Base-by-base conservation (phyloP, 2,888 invertebrate species). In the Sphaerophoria taeniata region DNA sequence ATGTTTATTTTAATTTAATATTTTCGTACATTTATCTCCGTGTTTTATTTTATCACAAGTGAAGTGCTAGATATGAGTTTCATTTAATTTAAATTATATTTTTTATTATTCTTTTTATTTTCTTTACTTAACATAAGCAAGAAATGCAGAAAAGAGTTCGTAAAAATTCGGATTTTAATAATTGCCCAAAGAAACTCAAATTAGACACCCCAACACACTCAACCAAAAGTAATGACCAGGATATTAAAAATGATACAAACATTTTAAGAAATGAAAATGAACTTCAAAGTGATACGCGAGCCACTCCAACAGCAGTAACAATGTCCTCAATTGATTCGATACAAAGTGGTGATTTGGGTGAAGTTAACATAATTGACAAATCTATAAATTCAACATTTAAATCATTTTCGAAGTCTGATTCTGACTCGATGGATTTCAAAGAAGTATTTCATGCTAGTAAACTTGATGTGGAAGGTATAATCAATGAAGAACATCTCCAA, bases 71-170 rank as follows among this genome's bases (percentile, higher is more conserved):
- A 49, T 14, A 34, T 16, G 49, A 65, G 16, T 36, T 16, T 5
- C 12, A 34, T 76, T 83, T 83, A 73, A 78, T 73, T 81, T 81
- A n/a, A 69, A 67, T 16, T 84, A 71, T 73, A 69, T 75, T 70
- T 72, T 60, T 34, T 39, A 53, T 43, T 60, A 33, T 60, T 49
- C 63, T 77, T 76, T 24, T 9, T 43, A 58, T 72, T 34, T 31
- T 14, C 12, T n/a, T 12, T 0, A 6, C 6, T 14, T 6, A 49
- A 36, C 36, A 49, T 49, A 3, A 12, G 0, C 4, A 36, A 70
- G 76, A 81, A 51, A 85, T 85, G 85, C 85, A 85, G 73, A 85
- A 85, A 77, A 85, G 85, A 33, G 73, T 85, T 60, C 85, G 85
- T 43, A 81, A 85, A 85, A 85, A 85, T 55, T 81, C 85, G 36